Evolutionary conservation across 2,888 invertebrate species (phyloP), one percentile per base, ranked within the genome.

Genomic region (Gastrophysa polygoni): DNA sequence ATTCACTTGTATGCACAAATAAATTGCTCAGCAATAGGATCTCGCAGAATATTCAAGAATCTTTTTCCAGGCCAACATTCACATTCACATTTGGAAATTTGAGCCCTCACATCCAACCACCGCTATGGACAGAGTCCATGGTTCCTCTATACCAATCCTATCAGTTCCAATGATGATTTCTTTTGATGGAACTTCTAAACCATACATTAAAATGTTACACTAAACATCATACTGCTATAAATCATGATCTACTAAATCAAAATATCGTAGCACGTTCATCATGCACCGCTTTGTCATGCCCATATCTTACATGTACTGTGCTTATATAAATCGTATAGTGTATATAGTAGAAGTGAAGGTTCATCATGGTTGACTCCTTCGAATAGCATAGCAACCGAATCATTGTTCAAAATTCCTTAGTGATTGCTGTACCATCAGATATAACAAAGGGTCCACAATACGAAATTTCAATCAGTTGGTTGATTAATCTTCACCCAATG

Each of bases 171-270:
- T 58, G 50, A 54, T 48, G 47, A 57, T 18, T 50, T 46, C 43
- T 57, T 61, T 59, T 65, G 72, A 63, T 71, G 67, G 68, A 69
- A 76, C 74, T 74, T 71, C 34, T 75, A 78, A 80, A 78, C 72
- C 73, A 75, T 77, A 77, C 71, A 77, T 75, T 76, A 77, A 78
- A 77, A 76, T 71, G 69, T 69, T 71, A 77, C 78, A 78, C 77
- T 79, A 79, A 79, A 79, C 77, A 76, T 76, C 63, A 75, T 55
- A 69, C 71, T 60, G 71, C 71, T 69, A 78, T 78, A 78, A 77
- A 77, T 54, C 58, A 58, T 50, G 46, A 54, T 52, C 69, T 75
- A 76, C 73, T 77, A 76, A 72, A 78, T 76, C 75, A 65, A 75
- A 67, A 69, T 72, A 69, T 73, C 71, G 71, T 63, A 59, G 76